Conservation (phyloP, 1,140 invertebrate genomes). For the Caenorhabditis tropicalis region DNA sequence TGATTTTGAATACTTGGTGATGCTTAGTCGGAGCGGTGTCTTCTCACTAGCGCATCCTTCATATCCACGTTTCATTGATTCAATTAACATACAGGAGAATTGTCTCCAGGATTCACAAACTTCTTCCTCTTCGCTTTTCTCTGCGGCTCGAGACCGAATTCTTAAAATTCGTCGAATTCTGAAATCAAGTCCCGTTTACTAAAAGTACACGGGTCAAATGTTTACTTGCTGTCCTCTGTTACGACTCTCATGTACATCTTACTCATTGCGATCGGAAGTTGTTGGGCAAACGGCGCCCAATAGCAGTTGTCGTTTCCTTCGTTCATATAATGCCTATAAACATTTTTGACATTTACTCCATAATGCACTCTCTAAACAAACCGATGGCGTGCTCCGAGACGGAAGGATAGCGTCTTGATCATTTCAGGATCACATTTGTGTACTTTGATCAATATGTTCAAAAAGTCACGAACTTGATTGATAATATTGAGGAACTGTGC, state of each 20-base stretch:
- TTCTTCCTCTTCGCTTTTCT: slow-evolving; percentile 52
- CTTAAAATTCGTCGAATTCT: slow-evolving; percentile 48
- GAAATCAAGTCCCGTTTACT: background rate
- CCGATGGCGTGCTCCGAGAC: slow-evolving; percentile 47
- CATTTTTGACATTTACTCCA: background rate
- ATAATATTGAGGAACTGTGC: slow-evolving; percentile 45
- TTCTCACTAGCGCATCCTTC: slow-evolving; percentile 55
- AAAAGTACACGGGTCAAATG: background rate
- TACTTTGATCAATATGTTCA: slow-evolving; percentile 55
- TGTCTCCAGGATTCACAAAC: slow-evolving; percentile 50
- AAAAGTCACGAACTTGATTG: slow-evolving; percentile 49
- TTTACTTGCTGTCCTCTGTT: slow-evolving; percentile 42
- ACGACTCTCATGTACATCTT: slow-evolving; percentile 44
- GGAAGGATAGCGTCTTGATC: slow-evolving; percentile 48
- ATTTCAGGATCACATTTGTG: slow-evolving; percentile 57
- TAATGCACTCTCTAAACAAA: background rate
- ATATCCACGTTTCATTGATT: slow-evolving; percentile 52
- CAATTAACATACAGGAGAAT: slow-evolving; percentile 43
- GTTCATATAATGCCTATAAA: slow-evolving; percentile 53
- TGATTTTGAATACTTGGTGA: slow-evolving; percentile 45
- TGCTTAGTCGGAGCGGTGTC: slow-evolving; percentile 51
- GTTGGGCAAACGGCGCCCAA: slow-evolving; percentile 56
- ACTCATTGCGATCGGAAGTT: slow-evolving; percentile 48
- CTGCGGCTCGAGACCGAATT: slow-evolving; percentile 29
- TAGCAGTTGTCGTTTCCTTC: slow-evolving; percentile 56